Conservation (phyloP, 2,888 invertebrate genomes). For the Salticus scenicus region DNA sequence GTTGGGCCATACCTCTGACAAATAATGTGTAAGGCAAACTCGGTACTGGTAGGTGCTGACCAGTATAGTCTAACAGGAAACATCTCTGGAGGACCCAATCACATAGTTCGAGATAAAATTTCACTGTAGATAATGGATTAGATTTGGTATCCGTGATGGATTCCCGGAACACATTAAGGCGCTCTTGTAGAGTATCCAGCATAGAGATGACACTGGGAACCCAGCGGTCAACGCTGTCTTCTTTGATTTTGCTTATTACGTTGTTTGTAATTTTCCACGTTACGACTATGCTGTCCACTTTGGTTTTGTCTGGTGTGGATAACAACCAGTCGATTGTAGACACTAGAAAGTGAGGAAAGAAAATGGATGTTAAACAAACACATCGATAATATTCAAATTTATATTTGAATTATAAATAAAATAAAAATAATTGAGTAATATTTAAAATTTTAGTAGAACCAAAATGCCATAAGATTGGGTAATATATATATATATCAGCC, state of each 20-base stretch:
- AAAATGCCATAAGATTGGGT: too few relatives aligned
- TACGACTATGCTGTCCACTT: conserved; percentile 62
- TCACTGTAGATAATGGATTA: conserved; percentile 69
- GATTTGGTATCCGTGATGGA: conserved; percentile 62
- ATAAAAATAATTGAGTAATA: not conserved
- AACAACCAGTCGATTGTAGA: conserved; percentile 72
- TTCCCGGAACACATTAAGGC: conserved; percentile 59
- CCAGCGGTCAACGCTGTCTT: conserved; percentile 57
- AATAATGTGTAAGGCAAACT: conserved; percentile 71
- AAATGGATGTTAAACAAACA: not conserved
- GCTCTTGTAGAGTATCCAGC: conserved; percentile 64
- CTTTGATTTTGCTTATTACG: conserved; percentile 63
- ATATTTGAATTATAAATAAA: too few relatives aligned
- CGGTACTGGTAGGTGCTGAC: conserved; percentile 67
- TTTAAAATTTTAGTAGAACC: not conserved
- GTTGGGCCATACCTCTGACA: conserved; percentile 71
- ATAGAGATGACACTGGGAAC: conserved; percentile 58
- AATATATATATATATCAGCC: too few relatives aligned
- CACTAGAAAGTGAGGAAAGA: conserved; percentile 39
- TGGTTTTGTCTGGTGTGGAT: conserved; percentile 65
- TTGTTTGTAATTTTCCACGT: conserved; percentile 71
- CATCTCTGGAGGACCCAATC: conserved; percentile 67
- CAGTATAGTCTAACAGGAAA: conserved; percentile 67
- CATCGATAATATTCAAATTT: too few relatives aligned
- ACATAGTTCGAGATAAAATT: conserved; percentile 68